phyloP scores from a whole-genome alignment of 2,113 vertebrate genomes.

The Ifrita kowaldi region DNA sequence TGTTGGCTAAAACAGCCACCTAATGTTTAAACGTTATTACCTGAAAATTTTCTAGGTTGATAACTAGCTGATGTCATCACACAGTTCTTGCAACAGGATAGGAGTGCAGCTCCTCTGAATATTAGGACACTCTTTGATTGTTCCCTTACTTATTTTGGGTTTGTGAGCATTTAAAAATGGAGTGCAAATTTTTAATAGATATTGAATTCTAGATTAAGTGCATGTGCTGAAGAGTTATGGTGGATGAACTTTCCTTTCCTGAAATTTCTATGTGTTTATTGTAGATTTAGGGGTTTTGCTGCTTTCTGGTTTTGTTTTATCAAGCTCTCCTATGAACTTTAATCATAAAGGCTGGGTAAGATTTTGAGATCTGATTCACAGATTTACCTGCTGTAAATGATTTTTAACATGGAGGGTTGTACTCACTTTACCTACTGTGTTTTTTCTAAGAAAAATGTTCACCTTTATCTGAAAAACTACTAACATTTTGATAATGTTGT shows the following conservation, averaged over 20 bases:
- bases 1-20: neutral
- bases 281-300: neutral
- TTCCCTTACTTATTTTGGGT: neutral
- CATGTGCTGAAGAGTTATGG: neutral
- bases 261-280: neutral
- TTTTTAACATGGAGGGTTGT: neutral
- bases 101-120: neutral
- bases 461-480: neutral
- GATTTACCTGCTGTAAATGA: neutral
- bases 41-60: neutral
- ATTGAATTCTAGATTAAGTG: neutral
- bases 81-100: neutral
- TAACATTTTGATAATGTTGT: rapidly evolving
- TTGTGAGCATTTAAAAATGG: neutral
- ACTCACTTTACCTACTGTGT: neutral
- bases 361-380: neutral
- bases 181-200: neutral
- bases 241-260: neutral
- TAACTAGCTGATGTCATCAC: neutral
- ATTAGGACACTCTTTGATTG: neutral
- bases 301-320: neutral
- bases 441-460: neutral
- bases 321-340: neutral
- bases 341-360: neutral
- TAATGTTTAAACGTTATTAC: neutral